Evolutionary conservation across 2,113 vertebrate species (phyloP).

Genomic region (Periophthalmus modestus): DNA sequence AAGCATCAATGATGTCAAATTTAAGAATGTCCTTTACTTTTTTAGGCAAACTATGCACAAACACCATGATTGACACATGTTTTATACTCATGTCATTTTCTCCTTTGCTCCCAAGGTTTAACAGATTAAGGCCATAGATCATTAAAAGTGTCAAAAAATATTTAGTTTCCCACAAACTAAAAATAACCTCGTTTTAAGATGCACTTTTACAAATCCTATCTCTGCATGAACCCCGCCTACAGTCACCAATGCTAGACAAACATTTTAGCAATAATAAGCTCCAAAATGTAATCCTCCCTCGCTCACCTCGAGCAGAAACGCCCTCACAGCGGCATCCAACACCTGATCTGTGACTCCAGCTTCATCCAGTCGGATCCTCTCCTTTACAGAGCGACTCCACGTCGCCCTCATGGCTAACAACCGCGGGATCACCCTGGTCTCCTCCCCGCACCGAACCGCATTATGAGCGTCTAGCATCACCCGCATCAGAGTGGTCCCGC

Average conservation of each 20-base stretch:
- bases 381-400: constrained; percentile 91
- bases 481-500: constrained; percentile 92
- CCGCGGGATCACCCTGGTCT: constrained; percentile 90
- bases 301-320: constrained; percentile 79
- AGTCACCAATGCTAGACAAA: too few relatives aligned
- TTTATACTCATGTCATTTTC: too few relatives aligned
- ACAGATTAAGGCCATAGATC: too few relatives aligned
- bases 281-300: not conserved
- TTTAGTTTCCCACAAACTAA: too few relatives aligned
- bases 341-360: constrained; percentile 92
- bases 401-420: constrained; percentile 90
- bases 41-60: too few relatives aligned
- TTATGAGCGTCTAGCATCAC: constrained; percentile 93
- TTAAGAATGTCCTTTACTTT: too few relatives aligned
- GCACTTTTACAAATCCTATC: too few relatives aligned
- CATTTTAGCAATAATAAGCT: not conserved
- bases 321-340: constrained; percentile 88
- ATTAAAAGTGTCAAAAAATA: too few relatives aligned
- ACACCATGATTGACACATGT: too few relatives aligned
- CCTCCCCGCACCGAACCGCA: constrained; percentile 87
- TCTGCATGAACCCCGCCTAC: too few relatives aligned
- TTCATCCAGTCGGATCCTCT: constrained; percentile 89
- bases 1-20: not conserved
- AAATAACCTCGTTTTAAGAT: too few relatives aligned
- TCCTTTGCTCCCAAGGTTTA: too few relatives aligned